phyloP scores from a whole-genome alignment of 1,140 invertebrate species.

The Chrysoperla carnea region DNA sequence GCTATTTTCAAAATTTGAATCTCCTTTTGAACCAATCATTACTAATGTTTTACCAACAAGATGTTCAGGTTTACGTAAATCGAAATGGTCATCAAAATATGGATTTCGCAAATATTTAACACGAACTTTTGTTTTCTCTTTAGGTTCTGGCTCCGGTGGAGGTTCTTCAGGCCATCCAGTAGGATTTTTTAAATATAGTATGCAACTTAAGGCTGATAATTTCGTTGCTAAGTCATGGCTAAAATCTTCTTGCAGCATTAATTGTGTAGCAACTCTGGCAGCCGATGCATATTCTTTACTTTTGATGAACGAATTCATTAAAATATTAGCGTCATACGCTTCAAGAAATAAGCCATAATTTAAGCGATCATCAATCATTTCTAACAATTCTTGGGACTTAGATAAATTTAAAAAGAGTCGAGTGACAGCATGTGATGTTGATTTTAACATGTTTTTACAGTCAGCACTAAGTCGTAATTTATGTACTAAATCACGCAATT shows the following conservation, averaged over 20 bases:
- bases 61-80: constrained; percentile 44
- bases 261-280: constrained; percentile 51
- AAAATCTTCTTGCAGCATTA: constrained; percentile 83
- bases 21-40: constrained; percentile 32
- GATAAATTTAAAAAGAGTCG: constrained; percentile 41
- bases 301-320: constrained; percentile 67
- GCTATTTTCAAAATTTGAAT: constrained; percentile 37
- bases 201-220: constrained; percentile 56
- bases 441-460: constrained; percentile 48
- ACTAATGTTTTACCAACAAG: constrained; percentile 64
- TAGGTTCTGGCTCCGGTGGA: constrained; percentile 18
- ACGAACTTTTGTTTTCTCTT: constrained; percentile 58
- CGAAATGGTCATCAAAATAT: constrained; percentile 76
- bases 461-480: constrained; percentile 50
- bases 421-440: constrained; percentile 66
- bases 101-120: constrained; percentile 64
- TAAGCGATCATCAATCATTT: constrained; percentile 59
- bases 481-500: constrained; percentile 46
- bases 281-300: constrained; percentile 49
- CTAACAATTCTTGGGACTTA: constrained; percentile 40
- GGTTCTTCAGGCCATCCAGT: constrained; percentile 28
- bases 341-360: constrained; percentile 85
- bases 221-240: constrained; percentile 48
- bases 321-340: constrained; percentile 52
- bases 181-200: constrained; percentile 48